Evolutionary conservation across 1,140 invertebrate genomes (phyloP).

Genomic region (Fopius arisanus): DNA sequence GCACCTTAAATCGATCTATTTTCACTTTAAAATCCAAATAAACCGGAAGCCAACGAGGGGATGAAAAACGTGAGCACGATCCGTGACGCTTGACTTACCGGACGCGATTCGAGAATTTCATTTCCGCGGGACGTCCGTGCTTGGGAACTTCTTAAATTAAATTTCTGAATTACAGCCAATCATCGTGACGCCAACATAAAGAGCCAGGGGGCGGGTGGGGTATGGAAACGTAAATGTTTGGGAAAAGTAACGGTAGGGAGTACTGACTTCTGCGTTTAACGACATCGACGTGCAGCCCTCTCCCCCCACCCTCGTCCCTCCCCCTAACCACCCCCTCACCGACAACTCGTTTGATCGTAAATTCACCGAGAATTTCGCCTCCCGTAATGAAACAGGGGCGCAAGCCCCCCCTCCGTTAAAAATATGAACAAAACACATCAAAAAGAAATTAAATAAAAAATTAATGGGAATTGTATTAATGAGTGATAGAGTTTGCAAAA

Average conservation of each 20-base stretch:
- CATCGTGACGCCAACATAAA: slow-evolving; percentile 32
- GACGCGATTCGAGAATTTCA: slow-evolving; percentile 45
- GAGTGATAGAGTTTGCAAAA: slow-evolving; percentile 15
- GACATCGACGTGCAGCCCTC: slow-evolving; percentile 27
- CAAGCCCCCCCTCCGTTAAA: neutral
- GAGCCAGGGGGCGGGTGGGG: slow-evolving; percentile 26
- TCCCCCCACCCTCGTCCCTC: neutral
- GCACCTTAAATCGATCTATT: neutral
- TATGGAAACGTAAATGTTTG: slow-evolving; percentile 1
- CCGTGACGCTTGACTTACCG: slow-evolving; percentile 16
- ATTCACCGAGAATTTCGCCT: slow-evolving; percentile 24
- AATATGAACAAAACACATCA: neutral
- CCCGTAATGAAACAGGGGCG: slow-evolving; percentile 23
- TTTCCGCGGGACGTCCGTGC: slow-evolving; percentile 38
- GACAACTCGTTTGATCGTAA: slow-evolving; percentile 28
- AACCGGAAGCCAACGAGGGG: neutral
- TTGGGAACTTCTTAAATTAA: slow-evolving; percentile 48
- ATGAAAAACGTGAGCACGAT: neutral
- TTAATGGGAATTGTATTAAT: slow-evolving; percentile 28
- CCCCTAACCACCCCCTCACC: neutral
- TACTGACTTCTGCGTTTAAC: slow-evolving; percentile 33
- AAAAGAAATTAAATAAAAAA: neutral
- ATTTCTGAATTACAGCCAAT: slow-evolving; percentile 50
- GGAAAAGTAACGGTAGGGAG: neutral
- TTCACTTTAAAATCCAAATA: neutral